These are phyloP conservation scores for Coturnix japonica DNA, from an alignment of 2,113 vertebrate genomes.

Conservation along the genomic window DNA sequence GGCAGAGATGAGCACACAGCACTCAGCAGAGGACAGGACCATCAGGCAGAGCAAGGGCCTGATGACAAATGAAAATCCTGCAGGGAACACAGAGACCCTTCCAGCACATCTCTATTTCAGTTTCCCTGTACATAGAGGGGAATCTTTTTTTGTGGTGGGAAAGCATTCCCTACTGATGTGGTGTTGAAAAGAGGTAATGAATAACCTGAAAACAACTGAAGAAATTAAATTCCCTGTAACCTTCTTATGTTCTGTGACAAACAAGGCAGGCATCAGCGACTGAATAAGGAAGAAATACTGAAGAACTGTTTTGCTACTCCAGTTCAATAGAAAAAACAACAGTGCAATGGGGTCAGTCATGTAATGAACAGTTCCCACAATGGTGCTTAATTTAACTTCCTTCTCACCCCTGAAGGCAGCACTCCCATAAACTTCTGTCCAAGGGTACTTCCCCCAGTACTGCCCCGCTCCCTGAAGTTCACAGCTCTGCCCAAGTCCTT, in stretches of 20 bases:
- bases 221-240: background rate
- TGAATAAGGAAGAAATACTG: background rate
- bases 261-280: background rate
- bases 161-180: accelerated
- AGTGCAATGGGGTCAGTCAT: background rate
- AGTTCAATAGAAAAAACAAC: background rate
- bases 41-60: background rate
- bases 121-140: background rate
- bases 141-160: background rate
- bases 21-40: background rate
- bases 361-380: background rate
- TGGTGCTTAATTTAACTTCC: background rate
- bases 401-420: background rate
- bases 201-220: background rate
- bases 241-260: background rate
- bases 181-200: background rate
- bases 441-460: background rate
- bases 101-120: background rate
- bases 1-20: background rate
- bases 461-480: background rate
- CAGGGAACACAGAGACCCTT: accelerated
- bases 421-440: background rate
- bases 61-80: background rate
- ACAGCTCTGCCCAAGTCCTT: background rate
- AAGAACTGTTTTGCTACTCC: background rate